Percentiles rank a stretch among this genome's conserved stretches.
phyloP scores from a whole-genome alignment of 1,140 invertebrate species.

The Anastrepha ludens region DNA sequence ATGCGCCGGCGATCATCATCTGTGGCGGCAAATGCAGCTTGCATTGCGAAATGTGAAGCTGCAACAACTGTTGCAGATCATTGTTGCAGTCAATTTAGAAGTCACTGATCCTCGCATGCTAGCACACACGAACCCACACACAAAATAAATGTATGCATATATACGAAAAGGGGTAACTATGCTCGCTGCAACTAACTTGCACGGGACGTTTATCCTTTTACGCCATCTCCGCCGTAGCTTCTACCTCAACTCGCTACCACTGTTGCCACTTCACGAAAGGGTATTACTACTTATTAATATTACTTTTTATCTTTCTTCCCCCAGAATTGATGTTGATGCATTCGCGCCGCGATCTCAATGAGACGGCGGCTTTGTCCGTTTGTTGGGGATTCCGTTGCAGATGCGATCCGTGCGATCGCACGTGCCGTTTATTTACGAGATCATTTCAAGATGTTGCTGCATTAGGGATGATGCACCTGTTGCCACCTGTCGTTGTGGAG shows the following conservation, averaged over 20 bases:
- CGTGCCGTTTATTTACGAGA: constrained; percentile 49
- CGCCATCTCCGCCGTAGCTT: not conserved
- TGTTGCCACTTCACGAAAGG: not conserved
- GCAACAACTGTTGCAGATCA: constrained; percentile 44
- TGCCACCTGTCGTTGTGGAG: constrained; percentile 16
- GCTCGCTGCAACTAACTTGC: not conserved
- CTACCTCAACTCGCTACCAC: not conserved
- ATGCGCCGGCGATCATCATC: not conserved
- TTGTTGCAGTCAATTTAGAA: constrained; percentile 48
- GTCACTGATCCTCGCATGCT: not conserved
- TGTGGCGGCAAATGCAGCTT: constrained; percentile 38
- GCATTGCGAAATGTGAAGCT: constrained; percentile 51
- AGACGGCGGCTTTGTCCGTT: not conserved
- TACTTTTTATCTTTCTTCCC: not conserved
- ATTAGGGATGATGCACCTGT: constrained; percentile 50
- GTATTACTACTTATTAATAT: not conserved
- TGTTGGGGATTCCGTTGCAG: not conserved
- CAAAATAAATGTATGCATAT: not conserved
- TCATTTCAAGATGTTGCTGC: constrained; percentile 42
- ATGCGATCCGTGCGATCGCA: constrained; percentile 23
- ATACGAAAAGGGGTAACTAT: constrained; percentile 1
- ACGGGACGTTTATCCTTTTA: constrained; percentile 33
- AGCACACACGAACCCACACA: not conserved
- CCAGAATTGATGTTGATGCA: constrained; percentile 7
- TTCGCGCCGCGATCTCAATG: not conserved